phyloP scores from a whole-genome alignment of 2,113 vertebrate species.

The Melierax canorus region DNA sequence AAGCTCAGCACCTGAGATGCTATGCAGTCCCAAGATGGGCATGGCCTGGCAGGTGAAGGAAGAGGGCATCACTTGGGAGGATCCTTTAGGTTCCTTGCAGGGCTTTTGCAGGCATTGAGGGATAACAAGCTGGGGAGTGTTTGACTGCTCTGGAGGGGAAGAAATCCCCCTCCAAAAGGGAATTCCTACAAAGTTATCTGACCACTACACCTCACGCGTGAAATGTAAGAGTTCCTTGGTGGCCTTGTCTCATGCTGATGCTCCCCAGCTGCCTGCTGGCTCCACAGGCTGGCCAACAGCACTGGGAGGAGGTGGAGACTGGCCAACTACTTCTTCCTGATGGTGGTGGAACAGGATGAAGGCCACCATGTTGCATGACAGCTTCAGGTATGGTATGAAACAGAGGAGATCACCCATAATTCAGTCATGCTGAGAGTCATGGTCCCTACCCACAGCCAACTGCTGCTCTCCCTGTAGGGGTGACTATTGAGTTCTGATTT shows the following conservation, averaged over 20 bases:
- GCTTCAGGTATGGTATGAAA: not conserved
- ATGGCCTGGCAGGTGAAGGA: not conserved
- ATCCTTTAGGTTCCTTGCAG: not conserved
- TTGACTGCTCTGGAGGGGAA: not conserved
- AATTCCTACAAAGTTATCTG: not conserved
- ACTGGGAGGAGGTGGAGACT: not conserved
- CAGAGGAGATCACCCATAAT: not conserved
- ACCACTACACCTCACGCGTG: accelerated
- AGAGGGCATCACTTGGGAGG: not conserved
- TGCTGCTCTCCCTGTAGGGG: not conserved
- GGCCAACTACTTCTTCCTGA: not conserved
- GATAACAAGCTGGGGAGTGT: not conserved
- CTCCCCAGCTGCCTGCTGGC: not conserved
- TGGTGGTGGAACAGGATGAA: not conserved
- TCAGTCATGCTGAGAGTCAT: not conserved
- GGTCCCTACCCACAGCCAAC: not conserved
- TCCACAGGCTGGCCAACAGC: not conserved
- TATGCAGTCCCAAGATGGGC: not conserved
- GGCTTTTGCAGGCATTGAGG: not conserved
- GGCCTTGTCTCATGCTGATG: accelerated
- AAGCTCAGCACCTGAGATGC: not conserved
- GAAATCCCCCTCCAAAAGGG: not conserved
- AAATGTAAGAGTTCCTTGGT: not conserved
- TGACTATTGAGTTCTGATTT: too few relatives aligned
- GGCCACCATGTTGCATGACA: not conserved